Base-by-base conservation (phyloP, 2,113 vertebrate genomes). In the Apus apus region DNA sequence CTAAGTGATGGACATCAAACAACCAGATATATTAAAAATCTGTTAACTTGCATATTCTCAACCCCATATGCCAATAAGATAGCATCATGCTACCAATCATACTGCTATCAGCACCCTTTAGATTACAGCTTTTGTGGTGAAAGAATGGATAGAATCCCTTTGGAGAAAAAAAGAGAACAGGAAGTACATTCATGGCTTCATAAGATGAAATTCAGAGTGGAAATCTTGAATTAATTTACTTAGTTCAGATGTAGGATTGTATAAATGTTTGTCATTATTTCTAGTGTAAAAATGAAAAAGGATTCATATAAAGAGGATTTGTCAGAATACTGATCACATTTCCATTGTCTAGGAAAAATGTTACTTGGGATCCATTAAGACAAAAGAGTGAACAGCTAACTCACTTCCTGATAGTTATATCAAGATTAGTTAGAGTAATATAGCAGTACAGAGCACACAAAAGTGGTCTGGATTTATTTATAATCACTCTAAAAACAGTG, bases 251-350 rank as follows among this genome's bases (percentile, higher is more conserved):
- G 45, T 90, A 84, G 65, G 32, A 91, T 78, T 83, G 51, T 95
- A 90, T 90, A 95, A 96, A 96, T 91, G 81, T 97, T 96, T 97
- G 72, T 81, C 76, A 75, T 95, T 93, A 88, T 90, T 94, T 94
- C 90, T 75, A 92, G 65, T 89, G 50, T 71, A 93, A 93, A 94
- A 96, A 92, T 66, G 65, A 93, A 90, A 67, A 83, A 85, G 85
- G 48, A 86, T 53, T 81, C 68, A 18, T 73, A 75, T 50, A 90
- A 94, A 74, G 45, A 90, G 53, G 75, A 81, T 90, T 87, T 81
- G 57, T 84, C 65, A 94, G 88, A 89, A 86, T 78, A 78, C 50
- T 94, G 90, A 92, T 90, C 85, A 64, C 51, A 54, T 93, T 86
- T 86, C 45, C 73, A 92, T 96, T 95, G 72, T 81, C 61, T 46